These are phyloP conservation scores for Tautogolabrus adspersus DNA, from an alignment of 2,113 vertebrate species.

Conservation along the genomic window DNA sequence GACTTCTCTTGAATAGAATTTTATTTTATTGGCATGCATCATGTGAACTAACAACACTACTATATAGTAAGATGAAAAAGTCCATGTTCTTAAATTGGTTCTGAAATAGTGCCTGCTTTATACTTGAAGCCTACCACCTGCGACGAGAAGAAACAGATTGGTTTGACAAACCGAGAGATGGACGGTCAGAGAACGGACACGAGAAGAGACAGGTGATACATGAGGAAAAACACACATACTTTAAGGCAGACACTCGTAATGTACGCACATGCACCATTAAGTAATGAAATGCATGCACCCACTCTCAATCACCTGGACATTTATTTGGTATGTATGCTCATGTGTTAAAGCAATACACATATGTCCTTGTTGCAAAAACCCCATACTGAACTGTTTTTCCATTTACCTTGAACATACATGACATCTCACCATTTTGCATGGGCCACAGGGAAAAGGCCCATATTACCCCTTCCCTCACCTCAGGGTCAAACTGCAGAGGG, in stretches of 20 bases:
- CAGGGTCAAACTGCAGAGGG: slow-evolving; percentile 93
- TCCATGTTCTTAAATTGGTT: slow-evolving; percentile 68
- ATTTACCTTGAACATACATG: slow-evolving; percentile 11
- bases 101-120: slow-evolving; percentile 82
- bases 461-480: slow-evolving; percentile 95
- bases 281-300: slow-evolving; percentile 16
- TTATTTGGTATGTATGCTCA: slow-evolving; percentile 4
- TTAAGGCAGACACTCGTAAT: background rate
- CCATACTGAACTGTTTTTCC: slow-evolving; percentile 7
- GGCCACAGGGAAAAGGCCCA: slow-evolving; percentile 88
- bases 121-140: slow-evolving; percentile 95
- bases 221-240: background rate
- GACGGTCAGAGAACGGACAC: slow-evolving; percentile 90
- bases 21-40: slow-evolving; percentile 14
- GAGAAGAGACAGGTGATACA: slow-evolving; percentile 88
- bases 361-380: slow-evolving; percentile 21
- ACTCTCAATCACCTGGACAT: slow-evolving; percentile 10
- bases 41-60: slow-evolving; percentile 3
- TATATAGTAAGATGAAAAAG: slow-evolving; percentile 32
- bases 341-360: background rate
- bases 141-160: slow-evolving; percentile 97
- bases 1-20: background rate
- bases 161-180: slow-evolving; percentile 97
- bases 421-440: slow-evolving; percentile 54
- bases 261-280: background rate